Base-by-base conservation (phyloP, 2,113 vertebrate genomes). In the Lophura nycthemera region DNA sequence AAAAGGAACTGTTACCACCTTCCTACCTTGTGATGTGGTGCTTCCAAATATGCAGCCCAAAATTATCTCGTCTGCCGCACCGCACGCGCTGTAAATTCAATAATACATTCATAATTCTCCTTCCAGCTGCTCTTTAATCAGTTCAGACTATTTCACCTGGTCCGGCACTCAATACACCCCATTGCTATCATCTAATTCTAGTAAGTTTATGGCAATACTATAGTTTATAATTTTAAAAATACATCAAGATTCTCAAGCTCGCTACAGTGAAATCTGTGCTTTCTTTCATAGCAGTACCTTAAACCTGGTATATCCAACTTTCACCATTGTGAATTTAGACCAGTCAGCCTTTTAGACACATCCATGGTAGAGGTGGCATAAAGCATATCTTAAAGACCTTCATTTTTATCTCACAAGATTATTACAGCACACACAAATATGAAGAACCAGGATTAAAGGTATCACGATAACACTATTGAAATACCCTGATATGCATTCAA, bases 371-470 rank as follows among this genome's bases (percentile, higher is more conserved):
- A 78, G 63, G 2, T 61, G 40, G 18, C 66, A 69, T 38, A 40
- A 70, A 93, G 3, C 64, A 73, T 8, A 50, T n/a, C 43, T 5
- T 57, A 19, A 42, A 66, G 24, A 19, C 27, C 10, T 22, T 17
- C 12, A 32, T n/a, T 7, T n/a, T 38, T 43, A 34, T 75, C 38
- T 56, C 70, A 57, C 83, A 43, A 22, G 45, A n/a, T 8, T 80
- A 12, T 5, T 73, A 43, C 47, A 92, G 63, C 78, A 94, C 54
- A n/a, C 50, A n/a, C 50, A 64, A 61, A 25, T 43, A 79, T 47
- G 85, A 71, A 86, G 63, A 92, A 82, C 54, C 92, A 83, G 78
- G 85, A 91, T 66, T 76, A 65, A 52, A 60, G 52, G 85, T 94
- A 89, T 65, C 16, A 40, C 24, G 40, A 69, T 72, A 83, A 89